Percentiles rank a stretch among this genome's conserved stretches.
Evolutionary conservation across 2,113 vertebrate species (phyloP).

Genomic region (Psilopogon haemacephalus): DNA sequence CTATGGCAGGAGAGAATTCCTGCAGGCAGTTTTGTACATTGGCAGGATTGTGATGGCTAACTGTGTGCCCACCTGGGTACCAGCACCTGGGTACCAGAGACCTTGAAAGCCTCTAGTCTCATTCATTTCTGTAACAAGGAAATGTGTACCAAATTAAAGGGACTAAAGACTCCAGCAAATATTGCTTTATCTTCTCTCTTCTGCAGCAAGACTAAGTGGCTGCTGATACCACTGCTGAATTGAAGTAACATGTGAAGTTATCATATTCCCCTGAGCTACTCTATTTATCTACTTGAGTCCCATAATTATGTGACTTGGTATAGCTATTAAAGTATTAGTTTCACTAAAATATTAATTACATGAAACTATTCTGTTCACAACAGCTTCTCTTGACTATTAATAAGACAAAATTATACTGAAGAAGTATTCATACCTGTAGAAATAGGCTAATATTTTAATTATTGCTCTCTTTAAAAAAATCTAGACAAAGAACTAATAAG

Average conservation of each 20-base stretch:
- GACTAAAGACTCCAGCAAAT: neutral
- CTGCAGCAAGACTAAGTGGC: neutral
- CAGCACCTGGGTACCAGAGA: neutral
- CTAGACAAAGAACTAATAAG: neutral
- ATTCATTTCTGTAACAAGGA: neutral
- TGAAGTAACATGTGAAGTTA: neutral
- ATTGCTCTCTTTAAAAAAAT: neutral
- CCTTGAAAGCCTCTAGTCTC: neutral
- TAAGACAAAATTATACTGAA: constrained; percentile 16
- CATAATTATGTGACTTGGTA: neutral
- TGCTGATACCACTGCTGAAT: neutral
- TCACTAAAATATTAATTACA: constrained; percentile 40
- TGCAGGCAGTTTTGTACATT: neutral
- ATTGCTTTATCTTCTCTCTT: too few relatives aligned
- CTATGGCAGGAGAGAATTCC: accelerated
- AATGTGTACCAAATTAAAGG: neutral
- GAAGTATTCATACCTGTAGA: neutral
- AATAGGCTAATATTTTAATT: neutral
- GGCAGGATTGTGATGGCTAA: neutral
- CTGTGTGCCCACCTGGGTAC: neutral
- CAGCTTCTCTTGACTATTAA: constrained; percentile 12
- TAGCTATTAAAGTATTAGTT: constrained; percentile 46
- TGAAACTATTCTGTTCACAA: neutral
- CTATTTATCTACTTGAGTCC: neutral
- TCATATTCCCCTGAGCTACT: neutral